Base-by-base conservation (phyloP, 2,113 vertebrate genomes). In the Otis tarda region DNA sequence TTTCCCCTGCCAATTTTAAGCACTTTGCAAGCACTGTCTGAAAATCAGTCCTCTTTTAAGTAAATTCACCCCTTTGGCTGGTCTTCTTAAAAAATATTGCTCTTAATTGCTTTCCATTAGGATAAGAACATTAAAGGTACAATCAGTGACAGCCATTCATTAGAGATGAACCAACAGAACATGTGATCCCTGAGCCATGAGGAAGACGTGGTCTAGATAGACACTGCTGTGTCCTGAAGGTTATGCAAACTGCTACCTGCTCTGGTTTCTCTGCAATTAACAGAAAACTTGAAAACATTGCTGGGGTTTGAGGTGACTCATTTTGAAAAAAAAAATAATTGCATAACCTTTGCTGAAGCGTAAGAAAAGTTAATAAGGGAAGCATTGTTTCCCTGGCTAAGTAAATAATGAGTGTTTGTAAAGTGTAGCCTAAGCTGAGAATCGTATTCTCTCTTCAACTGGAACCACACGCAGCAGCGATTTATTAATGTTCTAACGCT, bases 91-190 rank as follows among this genome's bases (percentile, higher is more conserved):
- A 83, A 94, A 45, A 75, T 60, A 41, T 70, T 95, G 52, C 23
- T 53, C 56, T 83, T 93, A 90, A 92, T 92, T 97, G 30, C 33
- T 93, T 94, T 90, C 76, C 64, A 84, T 94, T 87, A 89, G 33
- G 14, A 77, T 65, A 67, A 47, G 47, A 83, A 56, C 86, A 75
- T 89, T 94, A 93, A 89, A 94, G 60, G 49, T 81, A 60, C 33
- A 50, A 57, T 30, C 68, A 75, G 68, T 67, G 73, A 75, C 33
- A 90, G 69, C 10, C 0, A 0, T 43, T 7, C 56, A n/a, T 87
- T 92, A 96, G 73, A 87, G 80, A 60, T 75, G 83, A 89, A 81
- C 27, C 33, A 78, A 89, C 11, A 57, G 49, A 55, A 79, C 0
- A 17, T 41, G 21, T 70, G 33, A 41, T 64, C 76, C 90, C 83